Conservation (phyloP, 2,113 vertebrate species). For the Strigops habroptila region DNA sequence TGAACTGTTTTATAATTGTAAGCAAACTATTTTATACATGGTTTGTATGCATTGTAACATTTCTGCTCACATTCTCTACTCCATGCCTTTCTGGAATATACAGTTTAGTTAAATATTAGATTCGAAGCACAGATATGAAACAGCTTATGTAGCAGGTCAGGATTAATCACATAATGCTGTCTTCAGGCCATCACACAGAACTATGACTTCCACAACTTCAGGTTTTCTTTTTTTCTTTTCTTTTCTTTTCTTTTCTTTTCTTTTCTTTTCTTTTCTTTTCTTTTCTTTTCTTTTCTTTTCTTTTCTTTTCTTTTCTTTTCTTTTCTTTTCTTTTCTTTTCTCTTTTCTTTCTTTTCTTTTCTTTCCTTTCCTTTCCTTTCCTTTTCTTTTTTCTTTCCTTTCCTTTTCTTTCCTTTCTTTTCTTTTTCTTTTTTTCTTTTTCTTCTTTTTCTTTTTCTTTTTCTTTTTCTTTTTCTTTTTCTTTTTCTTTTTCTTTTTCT, state of each 20-base stretch:
- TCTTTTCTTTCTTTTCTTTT: background rate
- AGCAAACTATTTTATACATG: background rate
- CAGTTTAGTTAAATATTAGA: background rate
- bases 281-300: too few species aligned
- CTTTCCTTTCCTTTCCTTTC: background rate
- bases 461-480: background rate
- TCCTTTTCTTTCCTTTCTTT: too few species aligned
- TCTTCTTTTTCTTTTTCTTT: too few species aligned
- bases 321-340: background rate
- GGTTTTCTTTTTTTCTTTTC: background rate
- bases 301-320: background rate
- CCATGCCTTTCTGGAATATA: background rate
- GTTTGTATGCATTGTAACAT: accelerated
- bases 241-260: background rate
- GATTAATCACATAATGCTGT: background rate
- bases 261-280: background rate
- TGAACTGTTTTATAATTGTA: background rate
- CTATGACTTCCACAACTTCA: background rate
- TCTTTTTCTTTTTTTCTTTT: background rate
- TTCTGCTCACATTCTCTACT: background rate
- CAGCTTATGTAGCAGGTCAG: background rate
- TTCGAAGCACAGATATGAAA: background rate
- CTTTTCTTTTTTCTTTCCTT: background rate
- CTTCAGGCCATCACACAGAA: background rate
- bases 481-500: background rate